Conservation (phyloP, 2,113 vertebrate species). For the Cinclus mexicanus region DNA sequence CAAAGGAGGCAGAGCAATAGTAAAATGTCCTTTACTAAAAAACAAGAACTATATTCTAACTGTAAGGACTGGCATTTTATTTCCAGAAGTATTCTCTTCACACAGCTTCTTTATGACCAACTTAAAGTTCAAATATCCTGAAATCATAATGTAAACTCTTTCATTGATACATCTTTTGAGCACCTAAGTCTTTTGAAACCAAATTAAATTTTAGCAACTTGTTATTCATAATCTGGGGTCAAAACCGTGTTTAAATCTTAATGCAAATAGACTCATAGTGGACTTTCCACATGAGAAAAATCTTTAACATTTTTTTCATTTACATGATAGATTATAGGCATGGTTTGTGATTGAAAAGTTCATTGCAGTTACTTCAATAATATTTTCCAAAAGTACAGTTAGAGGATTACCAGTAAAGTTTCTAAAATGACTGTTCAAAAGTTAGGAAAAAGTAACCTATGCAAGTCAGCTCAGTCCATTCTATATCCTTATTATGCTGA, state of each 20-base stretch:
- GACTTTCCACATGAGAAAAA: neutral
- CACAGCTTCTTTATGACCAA: neutral
- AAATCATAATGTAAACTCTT: neutral
- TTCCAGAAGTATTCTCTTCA: neutral
- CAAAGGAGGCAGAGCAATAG: neutral
- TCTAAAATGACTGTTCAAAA: neutral
- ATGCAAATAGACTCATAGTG: neutral
- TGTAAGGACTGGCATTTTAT: neutral
- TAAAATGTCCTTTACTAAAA: constrained; percentile 16
- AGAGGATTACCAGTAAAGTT: neutral
- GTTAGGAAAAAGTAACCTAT: neutral
- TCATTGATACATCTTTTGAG: neutral
- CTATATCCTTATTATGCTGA: neutral
- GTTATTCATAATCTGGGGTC: neutral
- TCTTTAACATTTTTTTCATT: neutral
- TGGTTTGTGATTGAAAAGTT: neutral
- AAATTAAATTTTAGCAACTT: neutral
- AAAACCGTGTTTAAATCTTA: neutral
- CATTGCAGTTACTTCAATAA: neutral
- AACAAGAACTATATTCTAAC: neutral
- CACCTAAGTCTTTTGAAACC: neutral
- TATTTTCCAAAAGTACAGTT: neutral
- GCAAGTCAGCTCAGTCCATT: neutral
- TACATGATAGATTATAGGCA: neutral
- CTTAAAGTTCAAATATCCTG: neutral